phyloP scores from a whole-genome alignment of 2,888 invertebrate genomes.

The Lepidocyrtoides sp. region DNA sequence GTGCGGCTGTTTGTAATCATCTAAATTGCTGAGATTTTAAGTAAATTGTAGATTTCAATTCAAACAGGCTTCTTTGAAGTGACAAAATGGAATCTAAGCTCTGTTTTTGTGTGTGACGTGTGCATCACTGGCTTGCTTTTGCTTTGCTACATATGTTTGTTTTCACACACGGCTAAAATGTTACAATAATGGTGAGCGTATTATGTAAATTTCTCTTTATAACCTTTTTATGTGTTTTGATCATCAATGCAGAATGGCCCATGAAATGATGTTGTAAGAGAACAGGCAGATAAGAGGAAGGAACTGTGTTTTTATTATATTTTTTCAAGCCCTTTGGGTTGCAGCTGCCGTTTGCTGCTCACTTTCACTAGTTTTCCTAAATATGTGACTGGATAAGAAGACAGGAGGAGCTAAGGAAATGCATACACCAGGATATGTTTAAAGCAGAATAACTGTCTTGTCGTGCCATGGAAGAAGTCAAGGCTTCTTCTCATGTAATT shows the following conservation, averaged over 20 bases:
- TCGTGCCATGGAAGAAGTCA: neutral
- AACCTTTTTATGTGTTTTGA: constrained; percentile 12
- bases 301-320: neutral
- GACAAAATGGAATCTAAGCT: constrained; percentile 66
- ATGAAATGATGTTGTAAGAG: neutral
- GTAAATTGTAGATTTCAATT: constrained; percentile 75
- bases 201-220: constrained; percentile 20
- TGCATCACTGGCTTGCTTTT: constrained; percentile 1
- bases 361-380: neutral
- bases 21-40: constrained; percentile 77
- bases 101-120: constrained; percentile 1
- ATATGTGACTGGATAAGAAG: neutral
- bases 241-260: neutral
- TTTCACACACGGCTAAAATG: constrained; percentile 27
- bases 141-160: constrained; percentile 8
- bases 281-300: neutral
- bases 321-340: neutral
- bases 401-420: neutral
- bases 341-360: neutral
- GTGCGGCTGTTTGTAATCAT: constrained; percentile 73
- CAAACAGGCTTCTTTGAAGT: constrained; percentile 56
- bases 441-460: constrained; percentile 4
- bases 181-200: constrained; percentile 9
- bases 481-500: constrained; percentile 40
- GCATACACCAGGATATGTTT: neutral